Conservation (phyloP, 2,113 vertebrate genomes). For the Ellobius talpinus region DNA sequence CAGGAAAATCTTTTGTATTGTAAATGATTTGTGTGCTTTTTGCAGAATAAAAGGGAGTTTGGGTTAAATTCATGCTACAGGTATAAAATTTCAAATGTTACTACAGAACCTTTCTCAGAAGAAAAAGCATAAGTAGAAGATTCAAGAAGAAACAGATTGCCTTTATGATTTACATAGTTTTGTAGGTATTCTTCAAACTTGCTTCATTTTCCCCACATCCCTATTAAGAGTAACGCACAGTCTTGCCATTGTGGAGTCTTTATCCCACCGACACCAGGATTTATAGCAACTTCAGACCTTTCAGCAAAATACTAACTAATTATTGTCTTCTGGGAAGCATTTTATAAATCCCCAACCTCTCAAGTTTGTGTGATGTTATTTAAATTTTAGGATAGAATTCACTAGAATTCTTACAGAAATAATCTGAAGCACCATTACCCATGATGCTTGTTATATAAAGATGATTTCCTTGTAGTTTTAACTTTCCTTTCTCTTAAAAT, state of each 20-base stretch:
- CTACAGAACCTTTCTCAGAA: neutral
- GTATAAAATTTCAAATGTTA: neutral
- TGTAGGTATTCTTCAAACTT: neutral
- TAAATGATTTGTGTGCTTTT: neutral
- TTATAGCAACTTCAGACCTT: neutral
- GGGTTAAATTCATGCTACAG: neutral
- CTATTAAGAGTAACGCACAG: neutral
- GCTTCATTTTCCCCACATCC: neutral
- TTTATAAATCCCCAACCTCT: neutral
- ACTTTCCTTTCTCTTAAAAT: neutral
- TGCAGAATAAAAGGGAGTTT: neutral
- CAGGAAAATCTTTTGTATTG: slow-evolving; percentile 13
- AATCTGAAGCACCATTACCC: neutral
- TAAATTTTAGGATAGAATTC: neutral
- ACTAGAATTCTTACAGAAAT: slow-evolving; percentile 16
- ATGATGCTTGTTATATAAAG: neutral
- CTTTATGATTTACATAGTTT: neutral
- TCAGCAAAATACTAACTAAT: neutral
- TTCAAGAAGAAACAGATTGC: neutral
- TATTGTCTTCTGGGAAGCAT: neutral
- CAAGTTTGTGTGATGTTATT: neutral
- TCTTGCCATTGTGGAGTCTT: neutral
- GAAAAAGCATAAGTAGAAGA: neutral
- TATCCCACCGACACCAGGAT: neutral
- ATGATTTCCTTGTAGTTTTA: slow-evolving; percentile 5